Evolutionary conservation across 2,888 invertebrate genomes (phyloP).

Genomic region (Lycaena phlaeas): DNA sequence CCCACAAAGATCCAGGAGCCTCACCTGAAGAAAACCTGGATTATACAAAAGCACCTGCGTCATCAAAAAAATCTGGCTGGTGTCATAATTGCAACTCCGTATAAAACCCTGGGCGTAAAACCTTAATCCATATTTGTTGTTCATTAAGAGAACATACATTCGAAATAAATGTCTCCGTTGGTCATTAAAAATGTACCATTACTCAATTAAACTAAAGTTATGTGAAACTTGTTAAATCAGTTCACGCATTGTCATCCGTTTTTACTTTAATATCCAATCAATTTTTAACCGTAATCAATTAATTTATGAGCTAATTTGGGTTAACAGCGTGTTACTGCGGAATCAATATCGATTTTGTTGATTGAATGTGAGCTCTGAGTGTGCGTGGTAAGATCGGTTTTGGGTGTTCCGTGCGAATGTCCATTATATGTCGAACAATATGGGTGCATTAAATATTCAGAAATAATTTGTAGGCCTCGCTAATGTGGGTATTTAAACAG

Average conservation of each 20-base stretch:
- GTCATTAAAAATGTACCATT: neutral
- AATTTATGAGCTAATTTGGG: neutral
- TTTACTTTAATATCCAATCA: neutral
- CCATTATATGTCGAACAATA: slow-evolving; percentile 24
- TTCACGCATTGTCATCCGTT: neutral
- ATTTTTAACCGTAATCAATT: slow-evolving; percentile 5
- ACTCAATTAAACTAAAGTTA: neutral
- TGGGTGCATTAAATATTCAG: slow-evolving; percentile 32
- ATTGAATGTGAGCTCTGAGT: slow-evolving; percentile 14
- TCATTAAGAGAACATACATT: too few relatives aligned
- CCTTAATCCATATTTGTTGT: too few relatives aligned
- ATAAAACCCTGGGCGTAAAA: too few relatives aligned
- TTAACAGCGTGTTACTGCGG: slow-evolving; percentile 5
- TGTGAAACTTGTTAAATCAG: neutral
- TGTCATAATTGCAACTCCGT: too few relatives aligned
- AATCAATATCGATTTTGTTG: slow-evolving; percentile 7
- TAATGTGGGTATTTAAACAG: slow-evolving; percentile 25
- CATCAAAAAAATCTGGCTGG: too few relatives aligned
- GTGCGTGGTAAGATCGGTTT: slow-evolving; percentile 1
- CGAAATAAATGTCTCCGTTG: slow-evolving; percentile 5
- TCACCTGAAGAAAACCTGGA: too few relatives aligned
- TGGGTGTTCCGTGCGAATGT: slow-evolving; percentile 9
- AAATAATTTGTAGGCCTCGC: slow-evolving; percentile 29
- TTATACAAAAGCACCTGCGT: too few relatives aligned
- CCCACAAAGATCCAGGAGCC: too few relatives aligned